phyloP scores from a whole-genome alignment of 2,888 invertebrate genomes.

The Drosophila neutralis region DNA sequence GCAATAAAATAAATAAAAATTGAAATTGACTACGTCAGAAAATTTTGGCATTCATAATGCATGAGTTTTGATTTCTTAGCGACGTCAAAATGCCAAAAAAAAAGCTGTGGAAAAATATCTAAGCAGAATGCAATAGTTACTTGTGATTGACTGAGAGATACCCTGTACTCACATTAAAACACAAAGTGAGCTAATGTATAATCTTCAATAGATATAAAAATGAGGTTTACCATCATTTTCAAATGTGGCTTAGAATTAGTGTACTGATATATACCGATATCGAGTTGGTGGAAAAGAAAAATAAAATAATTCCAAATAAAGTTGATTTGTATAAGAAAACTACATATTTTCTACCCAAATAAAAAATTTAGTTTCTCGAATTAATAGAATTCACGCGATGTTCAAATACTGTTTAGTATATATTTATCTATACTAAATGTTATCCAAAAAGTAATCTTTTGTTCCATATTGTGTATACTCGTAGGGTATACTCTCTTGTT shows the following conservation, averaged over 20 bases:
- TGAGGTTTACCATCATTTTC: accelerated
- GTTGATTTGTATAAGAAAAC: neutral
- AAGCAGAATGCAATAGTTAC: neutral
- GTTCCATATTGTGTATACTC: neutral
- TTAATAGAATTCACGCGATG: neutral
- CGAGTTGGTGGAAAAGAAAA: neutral
- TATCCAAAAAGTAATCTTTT: neutral
- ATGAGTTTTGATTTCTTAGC: conserved; percentile 80
- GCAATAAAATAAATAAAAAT: conserved; percentile 81
- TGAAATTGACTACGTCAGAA: conserved; percentile 80
- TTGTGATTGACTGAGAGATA: conserved; percentile 8
- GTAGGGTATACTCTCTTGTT: neutral
- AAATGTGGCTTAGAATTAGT: neutral
- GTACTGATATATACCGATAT: neutral
- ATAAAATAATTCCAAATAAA: neutral
- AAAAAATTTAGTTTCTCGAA: neutral
- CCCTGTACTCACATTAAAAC: neutral
- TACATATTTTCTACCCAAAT: neutral
- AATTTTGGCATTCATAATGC: conserved; percentile 82
- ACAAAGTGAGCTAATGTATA: neutral
- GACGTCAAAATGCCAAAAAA: conserved; percentile 49
- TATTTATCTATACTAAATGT: neutral
- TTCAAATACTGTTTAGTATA: neutral
- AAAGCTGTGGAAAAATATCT: conserved; percentile 17
- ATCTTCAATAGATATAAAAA: neutral